Evolutionary conservation across 1,140 invertebrate genomes (phyloP), one percentile per base, ranked within the genome.

Genomic region (Coelopa frigida): DNA sequence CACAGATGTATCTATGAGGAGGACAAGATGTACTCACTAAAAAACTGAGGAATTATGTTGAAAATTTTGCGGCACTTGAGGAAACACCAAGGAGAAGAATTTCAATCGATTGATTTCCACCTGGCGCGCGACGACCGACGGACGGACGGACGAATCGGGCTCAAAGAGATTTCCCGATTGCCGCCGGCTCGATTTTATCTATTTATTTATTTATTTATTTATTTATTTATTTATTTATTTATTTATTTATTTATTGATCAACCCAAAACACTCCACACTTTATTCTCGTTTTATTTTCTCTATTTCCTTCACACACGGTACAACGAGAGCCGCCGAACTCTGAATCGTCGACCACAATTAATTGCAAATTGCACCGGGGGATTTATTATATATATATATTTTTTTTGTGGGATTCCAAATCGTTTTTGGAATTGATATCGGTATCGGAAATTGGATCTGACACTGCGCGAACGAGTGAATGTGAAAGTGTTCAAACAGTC

Each of bases 21-120:
- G n/a, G n/a, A n/a, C n/a, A n/a, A n/a, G n/a, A n/a, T n/a, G 57
- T 64, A 66, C 62, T 66, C 56, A 66, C 62, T 62, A 66, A 59
- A 66, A 57, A 66, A 64, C 65, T 66, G 62, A 49, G 62, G 62
- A 66, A 61, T 61, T 59, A 61, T 61, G 59, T 59, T 61, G 59
- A 66, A 66, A 66, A 66, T 66, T 62, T 66, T 66, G 62, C 63
- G 11, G 17, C 58, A 55, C 55, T 51, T 57, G 2, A 22, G 3
- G 3, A 17, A 23, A 33, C 1, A 20, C 26, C 4, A 6, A 11
- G 3, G 12, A 31, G 10, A 5, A 26, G 17, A 44, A 44, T 21
- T 2, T 44, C 24, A n/a, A 6, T 44, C 15, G 27, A 42, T 8
- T 14, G 8, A n/a, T n/a, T n/a, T n/a, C n/a, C n/a, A n/a, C n/a